These are phyloP conservation scores for Coilia nasus DNA, from an alignment of 2,797 vertebrate species.

Conservation along the genomic window DNA sequence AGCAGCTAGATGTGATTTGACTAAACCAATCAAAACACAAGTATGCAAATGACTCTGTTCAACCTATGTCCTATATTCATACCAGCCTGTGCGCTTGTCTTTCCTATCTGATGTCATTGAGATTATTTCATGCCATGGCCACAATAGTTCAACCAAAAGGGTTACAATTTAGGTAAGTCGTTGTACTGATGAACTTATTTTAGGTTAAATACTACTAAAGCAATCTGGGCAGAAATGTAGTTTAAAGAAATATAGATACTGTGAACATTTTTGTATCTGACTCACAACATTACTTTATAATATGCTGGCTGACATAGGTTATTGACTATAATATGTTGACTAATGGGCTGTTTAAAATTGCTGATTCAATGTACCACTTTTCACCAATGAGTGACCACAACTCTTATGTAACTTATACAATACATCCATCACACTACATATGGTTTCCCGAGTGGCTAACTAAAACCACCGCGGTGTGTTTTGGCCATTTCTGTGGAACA, in stretches of 20 bases:
- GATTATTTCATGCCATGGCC: neutral
- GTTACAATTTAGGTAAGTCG: neutral
- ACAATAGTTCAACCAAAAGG: too few species aligned
- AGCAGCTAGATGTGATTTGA: neutral
- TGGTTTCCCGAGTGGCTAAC: neutral
- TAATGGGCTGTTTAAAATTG: neutral
- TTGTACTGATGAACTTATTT: too few species aligned
- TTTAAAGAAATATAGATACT: too few species aligned
- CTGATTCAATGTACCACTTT: neutral
- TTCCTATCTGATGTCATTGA: neutral
- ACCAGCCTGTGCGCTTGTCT: neutral
- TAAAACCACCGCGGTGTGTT: neutral
- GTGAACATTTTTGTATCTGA: too few species aligned
- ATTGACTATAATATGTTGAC: too few species aligned
- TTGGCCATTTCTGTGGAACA: slow-evolving; percentile 15
- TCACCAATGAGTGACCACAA: neutral
- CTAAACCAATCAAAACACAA: neutral
- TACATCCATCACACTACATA: neutral
- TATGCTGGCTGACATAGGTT: too few species aligned
- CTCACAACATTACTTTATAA: too few species aligned
- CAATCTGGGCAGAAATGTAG: too few species aligned
- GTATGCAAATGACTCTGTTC: neutral
- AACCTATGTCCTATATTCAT: neutral
- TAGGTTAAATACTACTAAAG: neutral
- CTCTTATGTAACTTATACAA: neutral